Base-by-base conservation (phyloP, 2,888 invertebrate genomes). In the Anoplius nigerrimus region DNA sequence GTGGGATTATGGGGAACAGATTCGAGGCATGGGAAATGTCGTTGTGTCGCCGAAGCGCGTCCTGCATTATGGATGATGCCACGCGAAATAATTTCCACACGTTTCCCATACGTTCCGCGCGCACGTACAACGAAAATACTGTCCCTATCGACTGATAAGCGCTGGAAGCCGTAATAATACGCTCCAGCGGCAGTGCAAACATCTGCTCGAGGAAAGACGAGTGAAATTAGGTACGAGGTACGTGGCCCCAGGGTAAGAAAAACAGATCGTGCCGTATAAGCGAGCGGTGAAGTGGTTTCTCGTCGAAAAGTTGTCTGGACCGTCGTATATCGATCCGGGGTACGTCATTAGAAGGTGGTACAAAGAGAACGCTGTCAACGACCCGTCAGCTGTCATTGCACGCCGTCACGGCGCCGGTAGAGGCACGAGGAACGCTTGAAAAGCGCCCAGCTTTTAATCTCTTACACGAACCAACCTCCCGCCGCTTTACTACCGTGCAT, bases 61-160 rank as follows among this genome's bases (percentile, higher is more conserved):
- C 66, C 66, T 72, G 66, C 61, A 69, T 69, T 69, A 69, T 69
- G 66, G 55, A 72, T 69, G 42, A 1, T 13, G 43, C 21, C n/a
- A 15, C 4, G n/a, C 46, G 42, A 21, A 59, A 48, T 55, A 58
- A 24, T 24, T n/a, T n/a, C n/a, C n/a, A n/a, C n/a, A n/a, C n/a
- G n/a, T n/a, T n/a, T 62, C 67, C 16, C 54, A 42, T 13, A 13
- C 42, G 8, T 42, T 42, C 8, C 13, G 6, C 42, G 42, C 13
- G 42, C 42, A 13, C 42, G 42, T 42, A 42, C 42, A 42, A 42
- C 42, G 42, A 42, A 42, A 42, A 6, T 6, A 13, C 42, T 13
- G 42, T 42, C 42, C 42, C 13, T 42, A 8, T 42, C 42, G 13
- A 42, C 6, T 42, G 42, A 6, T 42, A 42, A 42, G 13, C 13